Evolutionary conservation across 2,113 vertebrate genomes (phyloP), one percentile per base, ranked within the genome.

Genomic region (Vireo altiloquus): DNA sequence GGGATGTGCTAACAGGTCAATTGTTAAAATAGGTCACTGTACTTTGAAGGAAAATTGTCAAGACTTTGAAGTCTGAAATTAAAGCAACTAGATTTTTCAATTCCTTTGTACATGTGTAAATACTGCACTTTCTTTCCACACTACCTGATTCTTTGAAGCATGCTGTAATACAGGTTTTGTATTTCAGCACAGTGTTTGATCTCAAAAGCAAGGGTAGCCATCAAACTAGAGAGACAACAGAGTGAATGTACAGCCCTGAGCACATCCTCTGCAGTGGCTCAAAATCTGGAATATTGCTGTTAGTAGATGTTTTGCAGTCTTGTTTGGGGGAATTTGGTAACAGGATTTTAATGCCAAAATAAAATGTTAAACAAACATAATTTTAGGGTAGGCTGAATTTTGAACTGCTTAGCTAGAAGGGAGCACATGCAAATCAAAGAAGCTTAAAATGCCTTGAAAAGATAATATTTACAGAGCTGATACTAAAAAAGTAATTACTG

Each of bases 21-120:
- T 83, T 91, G 33, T 74, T 92, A 80, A 96, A 91, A 81, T 88
- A 81, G 72, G 71, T 77, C 61, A 39, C 35, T 78, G 17, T 74
- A 2, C 39, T 95, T 83, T 78, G 71, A 89, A 70, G 64, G 50
- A 77, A 83, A 95, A 86, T 82, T 46, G 53, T 88, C 37, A 65
- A 59, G 64, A 87, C 95, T 92, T 95, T 95, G 81, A 92, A 87
- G 92, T 84, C 63, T 92, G 79, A 88, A 95, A 93, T 90, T 92
- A 70, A 95, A 95, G 63, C 9, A 6, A 61, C 57, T 66, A 30
- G n/a, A 65, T 90, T 95, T 90, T 92, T 68, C 66, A 66, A 19
- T 83, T 82, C 47, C 65, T 90, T 90, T 93, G 71, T 89, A 81
- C 82, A 11, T 54, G 22, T 21, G 33, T 80, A 75, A 86, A 83